These are phyloP conservation scores for Creontiades dilutus DNA, from an alignment of 2,888 invertebrate species.

Conservation along the genomic window DNA sequence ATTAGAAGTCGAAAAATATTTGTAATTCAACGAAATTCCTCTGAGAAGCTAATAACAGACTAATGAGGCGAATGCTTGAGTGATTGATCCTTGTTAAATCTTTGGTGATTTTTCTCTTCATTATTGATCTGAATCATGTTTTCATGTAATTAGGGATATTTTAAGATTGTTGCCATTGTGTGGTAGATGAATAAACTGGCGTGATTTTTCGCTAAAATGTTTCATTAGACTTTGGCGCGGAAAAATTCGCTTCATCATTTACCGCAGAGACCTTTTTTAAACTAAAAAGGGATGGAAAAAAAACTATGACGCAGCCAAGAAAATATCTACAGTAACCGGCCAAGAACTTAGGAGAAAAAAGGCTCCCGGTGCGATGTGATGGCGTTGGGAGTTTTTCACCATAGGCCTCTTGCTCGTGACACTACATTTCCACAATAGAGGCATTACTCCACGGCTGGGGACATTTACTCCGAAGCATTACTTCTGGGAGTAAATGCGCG, in stretches of 20 bases:
- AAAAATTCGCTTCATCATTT: background rate
- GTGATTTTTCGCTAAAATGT: too few species aligned
- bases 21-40: too few species aligned
- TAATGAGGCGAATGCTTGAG: too few species aligned
- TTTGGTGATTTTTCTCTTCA: too few species aligned
- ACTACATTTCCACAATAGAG: slow-evolving; percentile 71
- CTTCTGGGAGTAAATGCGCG: slow-evolving; percentile 30
- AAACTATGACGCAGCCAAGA: slow-evolving; percentile 38
- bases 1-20: too few species aligned
- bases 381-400: slow-evolving; percentile 35
- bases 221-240: too few species aligned
- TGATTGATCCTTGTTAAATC: too few species aligned
- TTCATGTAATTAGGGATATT: too few species aligned
- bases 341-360: slow-evolving; percentile 24
- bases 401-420: slow-evolving; percentile 67
- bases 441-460: slow-evolving; percentile 64
- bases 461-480: slow-evolving; percentile 66
- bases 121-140: too few species aligned
- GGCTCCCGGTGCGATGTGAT: slow-evolving; percentile 42
- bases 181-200: too few species aligned
- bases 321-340: slow-evolving; percentile 41
- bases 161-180: too few species aligned
- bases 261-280: background rate
- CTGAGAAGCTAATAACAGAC: too few species aligned
- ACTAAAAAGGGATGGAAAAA: background rate